These are phyloP conservation scores for Clamator glandarius DNA, from an alignment of 2,797 vertebrate species.

Conservation along the genomic window DNA sequence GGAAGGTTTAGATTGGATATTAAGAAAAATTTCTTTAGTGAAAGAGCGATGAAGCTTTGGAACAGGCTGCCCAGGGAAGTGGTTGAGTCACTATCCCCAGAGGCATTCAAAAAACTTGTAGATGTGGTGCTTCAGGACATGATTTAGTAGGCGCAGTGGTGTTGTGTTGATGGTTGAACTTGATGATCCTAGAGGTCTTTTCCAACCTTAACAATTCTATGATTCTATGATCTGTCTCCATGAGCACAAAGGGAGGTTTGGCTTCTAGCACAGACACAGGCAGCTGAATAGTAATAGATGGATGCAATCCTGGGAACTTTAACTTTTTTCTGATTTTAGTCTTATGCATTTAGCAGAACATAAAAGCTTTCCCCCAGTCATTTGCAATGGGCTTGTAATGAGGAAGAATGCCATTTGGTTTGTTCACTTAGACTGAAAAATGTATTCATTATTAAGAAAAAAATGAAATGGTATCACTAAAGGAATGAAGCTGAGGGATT, in stretches of 20 bases:
- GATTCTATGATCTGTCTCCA: neutral
- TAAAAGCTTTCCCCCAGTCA: neutral
- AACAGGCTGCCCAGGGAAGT: too few relatives aligned
- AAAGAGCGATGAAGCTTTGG: too few relatives aligned
- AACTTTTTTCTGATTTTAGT: neutral
- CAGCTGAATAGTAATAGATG: neutral
- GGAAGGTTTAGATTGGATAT: too few relatives aligned
- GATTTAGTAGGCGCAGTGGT: too few relatives aligned
- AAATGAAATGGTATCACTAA: neutral
- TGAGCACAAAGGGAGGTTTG: neutral
- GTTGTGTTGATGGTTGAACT: too few relatives aligned
- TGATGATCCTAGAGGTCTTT: too few relatives aligned
- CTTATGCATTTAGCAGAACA: neutral
- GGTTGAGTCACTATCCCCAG: too few relatives aligned
- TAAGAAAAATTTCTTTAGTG: too few relatives aligned
- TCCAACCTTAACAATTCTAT: too few relatives aligned
- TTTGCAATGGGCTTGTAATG: rapidly evolving
- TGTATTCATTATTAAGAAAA: neutral
- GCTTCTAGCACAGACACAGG: neutral
- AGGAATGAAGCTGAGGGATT: neutral
- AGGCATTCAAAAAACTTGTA: too few relatives aligned
- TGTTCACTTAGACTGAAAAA: neutral
- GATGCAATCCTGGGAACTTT: neutral
- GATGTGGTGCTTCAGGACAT: too few relatives aligned
- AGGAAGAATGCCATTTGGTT: neutral